phyloP scores from a whole-genome alignment of 2,888 invertebrate species.

The Cepaea hortensis region DNA sequence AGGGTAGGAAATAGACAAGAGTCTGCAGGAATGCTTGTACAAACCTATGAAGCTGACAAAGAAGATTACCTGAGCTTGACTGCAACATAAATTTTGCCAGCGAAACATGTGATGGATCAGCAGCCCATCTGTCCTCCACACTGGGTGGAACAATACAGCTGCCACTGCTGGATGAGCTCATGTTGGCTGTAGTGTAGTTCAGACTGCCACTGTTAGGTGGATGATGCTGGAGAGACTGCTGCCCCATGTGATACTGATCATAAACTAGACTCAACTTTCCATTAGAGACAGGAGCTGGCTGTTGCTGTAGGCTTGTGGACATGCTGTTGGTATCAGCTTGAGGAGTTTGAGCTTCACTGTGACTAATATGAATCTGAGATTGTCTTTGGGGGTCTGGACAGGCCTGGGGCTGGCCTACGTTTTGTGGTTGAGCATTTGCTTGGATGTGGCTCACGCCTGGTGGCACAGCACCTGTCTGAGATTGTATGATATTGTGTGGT shows the following conservation, averaged over 20 bases:
- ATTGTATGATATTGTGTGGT: too few relatives aligned
- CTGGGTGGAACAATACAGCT: constrained; percentile 2
- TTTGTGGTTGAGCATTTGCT: too few relatives aligned
- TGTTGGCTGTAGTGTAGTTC: neutral
- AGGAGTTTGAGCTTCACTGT: neutral
- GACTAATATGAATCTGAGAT: neutral
- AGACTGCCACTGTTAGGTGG: neutral
- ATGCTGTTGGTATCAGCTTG: neutral
- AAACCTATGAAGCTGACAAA: neutral
- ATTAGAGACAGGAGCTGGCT: neutral
- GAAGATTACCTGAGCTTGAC: constrained; percentile 15
- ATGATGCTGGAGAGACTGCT: neutral
- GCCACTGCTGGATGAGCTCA: constrained; percentile 13
- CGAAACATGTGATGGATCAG: neutral
- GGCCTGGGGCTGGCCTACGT: too few relatives aligned
- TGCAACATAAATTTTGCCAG: neutral
- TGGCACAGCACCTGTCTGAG: too few relatives aligned
- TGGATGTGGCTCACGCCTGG: too few relatives aligned
- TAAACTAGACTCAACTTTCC: neutral
- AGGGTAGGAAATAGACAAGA: too few relatives aligned
- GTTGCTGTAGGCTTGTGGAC: neutral
- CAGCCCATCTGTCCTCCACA: neutral
- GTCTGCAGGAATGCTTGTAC: too few relatives aligned
- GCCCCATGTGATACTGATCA: neutral
- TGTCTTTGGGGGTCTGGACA: too few relatives aligned